Conservation (phyloP, 2,113 vertebrate genomes). For the Oophaga pumilio region DNA sequence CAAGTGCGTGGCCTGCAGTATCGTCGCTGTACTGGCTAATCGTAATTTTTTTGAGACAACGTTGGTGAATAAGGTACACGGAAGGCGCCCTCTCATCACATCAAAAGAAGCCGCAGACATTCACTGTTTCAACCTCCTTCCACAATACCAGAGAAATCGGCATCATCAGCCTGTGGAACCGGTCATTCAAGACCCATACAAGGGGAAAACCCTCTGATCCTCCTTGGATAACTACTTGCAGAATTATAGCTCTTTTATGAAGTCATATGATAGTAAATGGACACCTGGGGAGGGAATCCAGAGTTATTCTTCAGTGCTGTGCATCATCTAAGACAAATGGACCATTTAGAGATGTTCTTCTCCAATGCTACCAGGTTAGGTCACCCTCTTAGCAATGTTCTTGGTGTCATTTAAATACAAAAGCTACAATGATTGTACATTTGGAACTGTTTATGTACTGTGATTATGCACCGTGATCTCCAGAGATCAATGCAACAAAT, state of each 20-base stretch:
- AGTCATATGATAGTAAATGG: not conserved
- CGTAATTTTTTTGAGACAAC: not conserved
- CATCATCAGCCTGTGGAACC: not conserved
- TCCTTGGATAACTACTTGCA: not conserved
- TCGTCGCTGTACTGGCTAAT: not conserved
- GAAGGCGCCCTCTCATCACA: not conserved
- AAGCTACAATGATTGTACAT: too few relatives aligned
- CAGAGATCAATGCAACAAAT: too few relatives aligned
- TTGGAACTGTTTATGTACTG: too few relatives aligned
- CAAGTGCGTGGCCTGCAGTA: not conserved
- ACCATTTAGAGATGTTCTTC: not conserved
- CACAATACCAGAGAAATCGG: too few relatives aligned
- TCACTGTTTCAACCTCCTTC: not conserved
- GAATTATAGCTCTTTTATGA: not conserved
- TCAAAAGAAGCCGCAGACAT: not conserved
- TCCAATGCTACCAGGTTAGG: not conserved
- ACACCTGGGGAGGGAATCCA: not conserved
- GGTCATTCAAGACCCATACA: conserved; percentile 1
- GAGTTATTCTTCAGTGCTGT: not conserved
- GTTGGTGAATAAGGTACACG: not conserved
- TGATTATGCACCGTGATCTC: too few relatives aligned
- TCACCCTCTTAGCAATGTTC: not conserved
- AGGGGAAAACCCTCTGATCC: not conserved
- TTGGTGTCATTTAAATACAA: too few relatives aligned
- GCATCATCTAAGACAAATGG: not conserved